Base-by-base conservation (phyloP, 1,140 invertebrate species). In the Macrocentrus cingulum region DNA sequence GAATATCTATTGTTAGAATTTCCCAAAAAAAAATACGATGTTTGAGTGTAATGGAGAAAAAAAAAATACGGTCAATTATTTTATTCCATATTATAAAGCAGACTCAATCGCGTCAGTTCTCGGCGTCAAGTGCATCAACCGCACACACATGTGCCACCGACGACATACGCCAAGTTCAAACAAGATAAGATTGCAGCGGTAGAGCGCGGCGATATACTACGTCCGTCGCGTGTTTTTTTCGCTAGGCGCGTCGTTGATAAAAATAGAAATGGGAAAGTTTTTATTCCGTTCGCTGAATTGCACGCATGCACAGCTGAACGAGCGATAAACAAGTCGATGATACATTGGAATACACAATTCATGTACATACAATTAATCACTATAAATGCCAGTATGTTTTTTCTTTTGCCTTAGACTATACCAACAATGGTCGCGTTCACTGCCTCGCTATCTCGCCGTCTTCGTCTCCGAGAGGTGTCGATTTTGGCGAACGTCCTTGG, bases 231-330 rank as follows among this genome's bases (percentile, higher is more conserved):
- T 11, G 18, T 20, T 41, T 13, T n/a, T 15, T 41, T 52, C 37
- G 56, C 56, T 58, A 58, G 56, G 48, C 23, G 32, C 36, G 37
- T 48, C 37, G 37, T 1, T 25, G 56, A 58, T 58, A 58, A 58
- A 58, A 58, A 58, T 58, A 58, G 56, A 51, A 58, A 58, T 58
- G 56, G 46, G 37, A 58, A 51, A 58, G 48, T 51, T 58, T 15
- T 58, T 50, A 57, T 58, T 58, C 46, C 19, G 37, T 39, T 36
- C 44, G 51, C 32, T 37, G 13, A 49, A 56, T 49, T 39, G 29
- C 46, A 29, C 37, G 15, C 23, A 51, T 39, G 25, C 15, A n/a
- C n/a, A 25, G 46, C 13, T 51, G 46, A 51, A 58, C 51, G 37
- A 51, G 13, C 23, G 48, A 58, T 44, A 20, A 56, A 56, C 9